Base-by-base conservation (phyloP, 2,888 invertebrate genomes). In the Meta bourneti region DNA sequence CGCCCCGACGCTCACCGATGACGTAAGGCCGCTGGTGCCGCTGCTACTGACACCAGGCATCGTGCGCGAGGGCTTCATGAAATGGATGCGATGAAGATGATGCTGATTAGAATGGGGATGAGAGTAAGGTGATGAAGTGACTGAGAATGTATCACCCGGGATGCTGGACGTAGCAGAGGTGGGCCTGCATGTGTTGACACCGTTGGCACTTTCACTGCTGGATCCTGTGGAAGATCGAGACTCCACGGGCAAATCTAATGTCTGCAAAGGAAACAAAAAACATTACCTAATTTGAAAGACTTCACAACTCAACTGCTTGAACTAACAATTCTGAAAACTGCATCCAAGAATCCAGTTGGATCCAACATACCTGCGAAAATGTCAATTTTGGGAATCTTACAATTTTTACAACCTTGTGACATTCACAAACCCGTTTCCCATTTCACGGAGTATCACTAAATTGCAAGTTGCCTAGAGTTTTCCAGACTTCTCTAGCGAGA, bases 211-310 rank as follows among this genome's bases (percentile, higher is more conserved):
- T 75, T 81, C 91, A 19, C 74, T 93, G 74, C 91, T 91, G 72
- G 95, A 96, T 95, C 96, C 97, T 86, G 97, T 97, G 83, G 97
- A 96, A 82, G 97, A 96, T 93, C 97, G 96, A 7, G 97, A 97
- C 94, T 97, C 97, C 94, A 97, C 96, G 91, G 97, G 97, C 94
- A 98, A 96, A 95, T 98, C 97, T 94, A 98, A 96, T 94, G 98
- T 97, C 98, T 92, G 70, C 6, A 71, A 77, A 16, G 6, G 1
- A 72, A 19, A 77, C 52, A n/a, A n/a, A n/a, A n/a, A n/a, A 86
- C 34, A 81, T 69, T 49, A 51, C n/a, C 16, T 61, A 13, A 48
- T 34, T 34, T 34, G 34, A 34, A 34, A 34, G 34, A 51, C 9
- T 79, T 20, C 34, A 34, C 34, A 34, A 2, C 34, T 34, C 4